These are phyloP conservation scores for Synanthedon formicaeformis DNA, from an alignment of 2,888 invertebrate species.

Conservation along the genomic window DNA sequence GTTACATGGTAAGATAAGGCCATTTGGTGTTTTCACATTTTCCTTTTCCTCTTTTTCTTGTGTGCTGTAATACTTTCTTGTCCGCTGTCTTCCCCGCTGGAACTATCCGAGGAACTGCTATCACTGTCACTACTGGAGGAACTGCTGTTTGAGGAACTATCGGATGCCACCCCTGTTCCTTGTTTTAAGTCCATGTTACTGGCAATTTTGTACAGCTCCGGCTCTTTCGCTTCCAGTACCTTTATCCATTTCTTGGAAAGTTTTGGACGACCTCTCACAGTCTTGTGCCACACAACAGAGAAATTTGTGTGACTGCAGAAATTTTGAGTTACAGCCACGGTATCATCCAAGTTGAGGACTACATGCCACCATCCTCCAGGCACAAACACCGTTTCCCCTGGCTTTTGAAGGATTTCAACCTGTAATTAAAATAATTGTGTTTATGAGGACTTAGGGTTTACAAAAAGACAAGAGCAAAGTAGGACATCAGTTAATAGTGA, in stretches of 20 bases:
- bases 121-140: conserved; percentile 79
- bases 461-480: too few relatives aligned
- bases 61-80: conserved; percentile 90
- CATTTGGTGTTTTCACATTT: conserved; percentile 37
- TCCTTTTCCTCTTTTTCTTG: conserved; percentile 81
- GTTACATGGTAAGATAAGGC: conserved; percentile 23
- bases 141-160: conserved; percentile 90
- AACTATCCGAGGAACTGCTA: conserved; percentile 62
- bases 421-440: conserved; percentile 29
- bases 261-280: conserved; percentile 94
- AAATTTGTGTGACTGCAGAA: conserved; percentile 97
- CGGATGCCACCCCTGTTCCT: conserved; percentile 92
- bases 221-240: conserved; percentile 76
- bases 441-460: too few relatives aligned
- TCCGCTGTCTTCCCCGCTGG: conserved; percentile 82
- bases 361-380: conserved; percentile 99
- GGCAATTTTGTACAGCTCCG: conserved; percentile 82
- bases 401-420: conserved; percentile 93
- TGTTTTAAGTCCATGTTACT: conserved; percentile 86
- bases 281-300: conserved; percentile 98
- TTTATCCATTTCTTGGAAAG: conserved; percentile 93
- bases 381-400: conserved; percentile 98
- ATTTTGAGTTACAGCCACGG: conserved; percentile 98
- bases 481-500: too few relatives aligned
- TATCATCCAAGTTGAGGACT: conserved; percentile 94